Evolutionary conservation across 2,797 vertebrate genomes (phyloP).

Genomic region (Poecilia picta): DNA sequence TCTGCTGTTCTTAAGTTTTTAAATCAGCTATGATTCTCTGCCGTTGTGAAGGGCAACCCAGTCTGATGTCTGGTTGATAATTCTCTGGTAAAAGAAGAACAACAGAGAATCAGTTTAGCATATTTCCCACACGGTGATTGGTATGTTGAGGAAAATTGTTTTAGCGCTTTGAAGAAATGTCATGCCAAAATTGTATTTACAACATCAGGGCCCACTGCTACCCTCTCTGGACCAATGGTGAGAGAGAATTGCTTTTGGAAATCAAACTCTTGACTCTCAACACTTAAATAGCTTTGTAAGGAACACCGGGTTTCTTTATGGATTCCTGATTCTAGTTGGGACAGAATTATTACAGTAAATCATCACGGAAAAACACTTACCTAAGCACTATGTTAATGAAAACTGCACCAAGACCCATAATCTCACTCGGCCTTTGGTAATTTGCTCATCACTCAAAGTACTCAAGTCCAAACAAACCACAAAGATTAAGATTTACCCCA

Average conservation of each 20-base stretch:
- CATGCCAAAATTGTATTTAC: not conserved
- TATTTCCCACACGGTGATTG: not conserved
- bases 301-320: not conserved
- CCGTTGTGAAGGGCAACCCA: conserved; percentile 34
- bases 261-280: not conserved
- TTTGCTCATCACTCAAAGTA: not conserved
- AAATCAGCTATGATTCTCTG: conserved; percentile 64
- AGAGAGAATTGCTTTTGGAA: not conserved
- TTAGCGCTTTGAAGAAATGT: not conserved
- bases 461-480: not conserved
- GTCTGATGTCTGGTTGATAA: conserved; percentile 63
- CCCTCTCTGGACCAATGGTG: not conserved
- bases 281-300: not conserved
- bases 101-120: not conserved
- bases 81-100: conserved; percentile 47
- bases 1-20: not conserved
- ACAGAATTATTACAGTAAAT: not conserved
- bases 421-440: not conserved
- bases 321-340: not conserved
- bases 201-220: not conserved
- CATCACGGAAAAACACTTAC: not conserved
- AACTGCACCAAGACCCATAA: not conserved
- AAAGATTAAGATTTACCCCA: not conserved
- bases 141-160: not conserved
- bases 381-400: not conserved